Conservation (phyloP, 2,113 vertebrate genomes). For the Psittacula cyanocephala region DNA sequence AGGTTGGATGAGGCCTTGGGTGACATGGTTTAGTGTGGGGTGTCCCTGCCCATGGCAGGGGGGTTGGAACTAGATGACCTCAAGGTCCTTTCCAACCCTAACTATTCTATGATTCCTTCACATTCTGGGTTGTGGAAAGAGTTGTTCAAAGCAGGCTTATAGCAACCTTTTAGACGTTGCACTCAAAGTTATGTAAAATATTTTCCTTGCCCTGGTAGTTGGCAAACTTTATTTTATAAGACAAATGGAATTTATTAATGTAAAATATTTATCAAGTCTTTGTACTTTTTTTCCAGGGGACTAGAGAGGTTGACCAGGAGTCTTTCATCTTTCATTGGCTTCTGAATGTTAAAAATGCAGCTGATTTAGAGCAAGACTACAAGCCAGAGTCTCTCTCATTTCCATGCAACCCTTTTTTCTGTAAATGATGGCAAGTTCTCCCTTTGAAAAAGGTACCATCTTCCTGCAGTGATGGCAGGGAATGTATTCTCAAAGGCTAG, state of each 20-base stretch:
- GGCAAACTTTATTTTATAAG: conserved; percentile 71
- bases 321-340: conserved; percentile 57
- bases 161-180: conserved; percentile 52
- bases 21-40: no score
- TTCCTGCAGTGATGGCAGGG: not conserved
- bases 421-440: not conserved
- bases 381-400: not conserved
- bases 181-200: conserved; percentile 75
- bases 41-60: no score
- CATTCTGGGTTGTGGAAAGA: conserved; percentile 60
- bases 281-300: conserved; percentile 23
- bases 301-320: conserved; percentile 26
- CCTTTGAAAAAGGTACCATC: not conserved
- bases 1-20: no score
- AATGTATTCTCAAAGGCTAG: not conserved
- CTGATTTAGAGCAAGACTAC: conserved; percentile 18
- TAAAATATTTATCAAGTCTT: conserved; percentile 75
- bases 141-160: conserved; percentile 49
- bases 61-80: no score
- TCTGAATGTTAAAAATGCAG: conserved; percentile 39
- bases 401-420: not conserved
- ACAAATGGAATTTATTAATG: conserved; percentile 81
- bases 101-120: not conserved
- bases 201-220: conserved; percentile 74
- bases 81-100: no score